Conservation (phyloP, 2,797 vertebrate genomes). For the Tympanoctomys barrerae region DNA sequence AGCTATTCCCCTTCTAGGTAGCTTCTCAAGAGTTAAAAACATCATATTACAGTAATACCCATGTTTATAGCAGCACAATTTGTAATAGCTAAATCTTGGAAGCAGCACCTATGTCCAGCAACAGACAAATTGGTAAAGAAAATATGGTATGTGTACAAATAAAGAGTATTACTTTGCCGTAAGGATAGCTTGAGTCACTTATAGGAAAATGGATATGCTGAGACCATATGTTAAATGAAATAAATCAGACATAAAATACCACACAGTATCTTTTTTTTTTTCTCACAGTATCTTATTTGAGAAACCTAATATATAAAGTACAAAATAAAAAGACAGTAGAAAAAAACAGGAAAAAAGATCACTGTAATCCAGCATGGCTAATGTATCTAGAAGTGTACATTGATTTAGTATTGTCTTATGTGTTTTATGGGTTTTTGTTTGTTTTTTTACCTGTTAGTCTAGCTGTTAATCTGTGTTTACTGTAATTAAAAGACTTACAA, state of each 20-base stretch:
- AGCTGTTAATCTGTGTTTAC: not conserved
- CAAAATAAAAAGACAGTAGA: not conserved
- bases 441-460: not conserved
- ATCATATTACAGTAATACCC: not conserved
- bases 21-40: not conserved
- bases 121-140: not conserved
- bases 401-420: not conserved
- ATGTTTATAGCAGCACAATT: not conserved
- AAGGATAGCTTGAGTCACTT: not conserved
- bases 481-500: not conserved
- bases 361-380: not conserved
- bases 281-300: not conserved
- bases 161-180: not conserved
- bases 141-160: not conserved
- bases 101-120: not conserved
- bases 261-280: too few relatives aligned
- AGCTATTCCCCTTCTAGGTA: not conserved
- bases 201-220: not conserved
- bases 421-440: not conserved
- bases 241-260: not conserved
- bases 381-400: not conserved
- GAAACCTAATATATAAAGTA: not conserved
- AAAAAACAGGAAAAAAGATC: not conserved
- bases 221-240: not conserved
- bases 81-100: not conserved